Base-by-base conservation (phyloP, 1,140 invertebrate species). In the Holotrichia oblita region DNA sequence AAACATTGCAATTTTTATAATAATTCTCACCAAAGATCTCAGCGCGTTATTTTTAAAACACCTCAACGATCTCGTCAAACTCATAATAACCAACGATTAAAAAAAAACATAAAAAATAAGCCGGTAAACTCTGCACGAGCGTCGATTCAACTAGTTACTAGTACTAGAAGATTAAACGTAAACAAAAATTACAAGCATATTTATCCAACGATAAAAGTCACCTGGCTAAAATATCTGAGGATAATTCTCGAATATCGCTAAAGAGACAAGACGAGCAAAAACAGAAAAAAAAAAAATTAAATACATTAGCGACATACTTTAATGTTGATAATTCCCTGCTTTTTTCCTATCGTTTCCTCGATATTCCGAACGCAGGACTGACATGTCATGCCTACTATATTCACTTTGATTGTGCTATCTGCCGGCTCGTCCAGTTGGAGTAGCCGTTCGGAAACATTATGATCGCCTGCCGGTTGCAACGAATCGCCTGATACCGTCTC, bases 301-400 rank as follows among this genome's bases (percentile, higher is more conserved):
- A 34, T 34, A 14, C 20, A 34, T 79, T 40, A 17, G 73, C 40
- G 69, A 77, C 86, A 88, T 75, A 96, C 94, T 84, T 91, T 92
- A 59, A 94, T 90, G 40, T 85, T 86, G 0, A 88, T 80, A 7
- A 96, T 88, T 0, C 93, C 95, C 0, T 87, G 80, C 80, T 91
- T 88, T 41, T 88, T 84, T 0, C 87, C 83, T 0, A 96, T 88
- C 3, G 88, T 91, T 0, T 88, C 88, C 85, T 95, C 92, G 75
- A 96, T 95, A 83, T 90, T 94, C 73, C 88, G 89, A 61, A 96
- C 95, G 86, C 95, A 96, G 76, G 93, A 94, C 85, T 94, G 90
- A 83, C 95, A 96, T 64, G 92, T 96, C 95, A 97, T 96, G 78
- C 94, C 94, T 81, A 92, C 87, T 81, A 96, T 93, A 69, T 84